Percentiles rank a stretch among this genome's conserved stretches.
These are phyloP conservation scores for Glaucomys volans DNA, from an alignment of 2,113 vertebrate genomes.

Conservation along the genomic window DNA sequence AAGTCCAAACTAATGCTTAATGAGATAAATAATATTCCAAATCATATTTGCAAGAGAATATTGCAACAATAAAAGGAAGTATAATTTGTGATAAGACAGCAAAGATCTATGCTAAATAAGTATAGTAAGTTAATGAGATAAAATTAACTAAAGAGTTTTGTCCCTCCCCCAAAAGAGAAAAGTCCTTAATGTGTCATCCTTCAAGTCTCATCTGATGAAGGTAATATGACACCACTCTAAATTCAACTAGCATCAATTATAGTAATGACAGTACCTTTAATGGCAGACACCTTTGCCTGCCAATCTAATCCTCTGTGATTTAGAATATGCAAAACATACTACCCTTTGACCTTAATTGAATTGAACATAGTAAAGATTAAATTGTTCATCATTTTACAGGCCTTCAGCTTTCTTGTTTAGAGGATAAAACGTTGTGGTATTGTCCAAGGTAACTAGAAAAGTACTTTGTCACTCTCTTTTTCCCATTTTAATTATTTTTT, in stretches of 20 bases:
- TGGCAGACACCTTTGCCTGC: not conserved
- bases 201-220: not conserved
- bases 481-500: not conserved
- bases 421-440: not conserved
- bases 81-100: not conserved
- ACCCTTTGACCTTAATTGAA: not conserved
- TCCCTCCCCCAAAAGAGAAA: not conserved
- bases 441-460: not conserved
- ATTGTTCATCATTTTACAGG: conserved; percentile 18
- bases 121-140: not conserved
- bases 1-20: not conserved
- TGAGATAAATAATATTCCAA: not conserved
- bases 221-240: not conserved
- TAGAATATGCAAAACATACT: conserved; percentile 1
- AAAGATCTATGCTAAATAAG: not conserved
- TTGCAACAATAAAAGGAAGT: not conserved
- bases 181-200: not conserved
- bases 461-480: not conserved
- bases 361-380: conserved; percentile 8
- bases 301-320: not conserved
- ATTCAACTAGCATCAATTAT: not conserved
- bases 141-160: not conserved
- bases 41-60: not conserved
- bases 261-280: not conserved
- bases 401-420: not conserved